Percentiles rank a stretch among this genome's conserved stretches.
These are phyloP conservation scores for Drosophila monieri DNA, from an alignment of 2,888 invertebrate species.

Conservation along the genomic window DNA sequence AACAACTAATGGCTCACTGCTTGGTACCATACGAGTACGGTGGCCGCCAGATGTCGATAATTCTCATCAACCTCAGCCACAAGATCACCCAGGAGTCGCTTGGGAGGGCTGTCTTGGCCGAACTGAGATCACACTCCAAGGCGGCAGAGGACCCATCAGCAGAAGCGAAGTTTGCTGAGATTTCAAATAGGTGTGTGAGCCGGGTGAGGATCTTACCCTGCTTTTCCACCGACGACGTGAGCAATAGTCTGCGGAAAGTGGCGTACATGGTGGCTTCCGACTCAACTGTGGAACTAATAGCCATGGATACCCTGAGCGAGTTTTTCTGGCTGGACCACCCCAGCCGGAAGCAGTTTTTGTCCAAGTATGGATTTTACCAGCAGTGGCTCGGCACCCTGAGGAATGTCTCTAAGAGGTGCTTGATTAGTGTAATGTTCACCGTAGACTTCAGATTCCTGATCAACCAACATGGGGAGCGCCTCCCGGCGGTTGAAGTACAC, in stretches of 20 bases:
- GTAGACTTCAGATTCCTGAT: conserved; percentile 14
- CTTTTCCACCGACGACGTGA: conserved; percentile 10
- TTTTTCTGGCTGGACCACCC: conserved; percentile 24
- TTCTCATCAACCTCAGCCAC: conserved; percentile 23
- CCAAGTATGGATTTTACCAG: conserved; percentile 16
- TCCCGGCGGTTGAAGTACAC: not conserved
- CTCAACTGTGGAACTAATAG: conserved; percentile 11
- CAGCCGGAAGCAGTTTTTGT: not conserved
- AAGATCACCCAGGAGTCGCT: conserved; percentile 25
- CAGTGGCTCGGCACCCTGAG: conserved; percentile 8
- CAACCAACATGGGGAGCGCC: not conserved
- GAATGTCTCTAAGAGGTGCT: not conserved
- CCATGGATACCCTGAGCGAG: conserved; percentile 23
- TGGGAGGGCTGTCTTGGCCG: not conserved
- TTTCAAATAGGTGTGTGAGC: conserved; percentile 8
- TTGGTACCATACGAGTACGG: conserved; percentile 21
- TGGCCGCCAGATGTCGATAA: conserved; percentile 14
- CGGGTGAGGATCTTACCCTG: conserved; percentile 13
- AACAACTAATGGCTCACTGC: conserved; percentile 27
- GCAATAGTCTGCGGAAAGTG: not conserved
- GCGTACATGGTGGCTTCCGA: not conserved
- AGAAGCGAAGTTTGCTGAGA: conserved; percentile 3
- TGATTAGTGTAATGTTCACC: conserved; percentile 23
- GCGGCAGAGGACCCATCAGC: not conserved
- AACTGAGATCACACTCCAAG: not conserved